A percentile compares a stretch with the other conserved stretches of the same genome.
Evolutionary conservation across 1,140 invertebrate genomes (phyloP).

Genomic region (Notospermus geniculatus): DNA sequence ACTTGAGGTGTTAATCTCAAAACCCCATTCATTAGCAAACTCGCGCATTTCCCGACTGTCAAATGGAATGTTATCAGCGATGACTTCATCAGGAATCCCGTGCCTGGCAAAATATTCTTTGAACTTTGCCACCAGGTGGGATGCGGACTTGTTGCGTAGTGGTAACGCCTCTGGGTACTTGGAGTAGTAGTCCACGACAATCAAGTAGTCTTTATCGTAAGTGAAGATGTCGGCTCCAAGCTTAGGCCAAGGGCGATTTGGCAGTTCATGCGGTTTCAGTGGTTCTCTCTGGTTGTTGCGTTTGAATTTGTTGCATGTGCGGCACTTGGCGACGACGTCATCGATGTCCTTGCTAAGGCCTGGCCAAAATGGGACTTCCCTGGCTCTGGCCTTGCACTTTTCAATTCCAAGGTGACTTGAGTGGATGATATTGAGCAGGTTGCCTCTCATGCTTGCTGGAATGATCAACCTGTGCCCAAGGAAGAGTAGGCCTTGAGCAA

Average conservation of each 20-base stretch:
- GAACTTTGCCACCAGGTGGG: not conserved
- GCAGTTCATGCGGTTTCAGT: conserved; percentile 13
- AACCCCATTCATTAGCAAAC: conserved; percentile 14
- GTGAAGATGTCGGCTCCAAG: not conserved
- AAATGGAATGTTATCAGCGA: conserved; percentile 22
- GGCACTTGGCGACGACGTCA: conserved; percentile 16
- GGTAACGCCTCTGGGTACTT: not conserved
- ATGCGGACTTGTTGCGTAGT: not conserved
- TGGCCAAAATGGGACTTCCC: conserved; percentile 22
- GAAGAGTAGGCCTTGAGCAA: conserved; percentile 16
- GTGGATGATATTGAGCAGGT: conserved; percentile 15
- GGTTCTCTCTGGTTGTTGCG: conserved; percentile 14
- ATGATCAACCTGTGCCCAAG: conserved; percentile 20
- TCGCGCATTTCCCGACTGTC: conserved; percentile 7
- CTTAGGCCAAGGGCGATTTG: conserved; percentile 16
- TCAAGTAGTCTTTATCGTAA: conserved; percentile 7
- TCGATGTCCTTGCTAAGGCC: conserved; percentile 21
- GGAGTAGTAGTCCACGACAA: conserved; percentile 8
- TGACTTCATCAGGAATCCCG: conserved; percentile 13
- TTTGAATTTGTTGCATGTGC: conserved; percentile 15
- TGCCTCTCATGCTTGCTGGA: conserved; percentile 7
- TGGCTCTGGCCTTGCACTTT: conserved; percentile 19
- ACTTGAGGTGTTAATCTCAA: conserved; percentile 8
- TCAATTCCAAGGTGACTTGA: conserved; percentile 22
- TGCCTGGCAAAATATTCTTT: conserved; percentile 14